Percentiles rank a stretch among this genome's conserved stretches.
Evolutionary conservation across 1,140 invertebrate species (phyloP).

Genomic region (Octopus bimaculoides): DNA sequence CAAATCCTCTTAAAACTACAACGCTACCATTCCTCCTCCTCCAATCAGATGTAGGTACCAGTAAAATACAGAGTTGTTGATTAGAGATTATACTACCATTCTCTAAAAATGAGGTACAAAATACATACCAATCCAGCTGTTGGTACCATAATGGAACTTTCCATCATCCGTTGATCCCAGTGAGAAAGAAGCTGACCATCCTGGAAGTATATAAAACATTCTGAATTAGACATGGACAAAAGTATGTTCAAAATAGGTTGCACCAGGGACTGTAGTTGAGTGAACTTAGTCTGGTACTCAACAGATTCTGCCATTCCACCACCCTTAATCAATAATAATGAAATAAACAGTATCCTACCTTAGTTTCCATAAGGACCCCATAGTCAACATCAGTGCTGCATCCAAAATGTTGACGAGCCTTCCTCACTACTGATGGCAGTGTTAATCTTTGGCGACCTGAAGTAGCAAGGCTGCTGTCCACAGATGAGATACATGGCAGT

Average conservation of each 20-base stretch:
- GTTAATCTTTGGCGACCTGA: not conserved
- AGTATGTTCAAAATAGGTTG: too few species aligned
- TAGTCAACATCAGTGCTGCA: not conserved
- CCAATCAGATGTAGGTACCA: too few species aligned
- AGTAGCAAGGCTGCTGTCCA: not conserved
- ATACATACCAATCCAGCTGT: conserved; percentile 1
- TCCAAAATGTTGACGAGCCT: conserved; percentile 7
- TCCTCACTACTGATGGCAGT: not conserved
- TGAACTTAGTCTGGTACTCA: too few species aligned
- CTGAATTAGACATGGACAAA: too few species aligned
- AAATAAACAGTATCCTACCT: not conserved
- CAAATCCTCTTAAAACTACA: too few species aligned
- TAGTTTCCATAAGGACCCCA: conserved; percentile 1
- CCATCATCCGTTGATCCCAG: conserved; percentile 1
- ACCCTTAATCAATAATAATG: too few species aligned
- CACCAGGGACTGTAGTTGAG: too few species aligned
- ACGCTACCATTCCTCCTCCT: too few species aligned
- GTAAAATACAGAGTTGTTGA: too few species aligned
- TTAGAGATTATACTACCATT: too few species aligned
- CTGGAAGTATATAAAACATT: not conserved
- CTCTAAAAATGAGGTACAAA: not conserved
- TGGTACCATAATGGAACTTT: not conserved
- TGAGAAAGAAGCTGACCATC: not conserved
- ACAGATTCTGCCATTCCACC: too few species aligned
- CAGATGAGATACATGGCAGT: not conserved